phyloP scores from a whole-genome alignment of 2,888 invertebrate species.

The Ectropis crepuscularia region DNA sequence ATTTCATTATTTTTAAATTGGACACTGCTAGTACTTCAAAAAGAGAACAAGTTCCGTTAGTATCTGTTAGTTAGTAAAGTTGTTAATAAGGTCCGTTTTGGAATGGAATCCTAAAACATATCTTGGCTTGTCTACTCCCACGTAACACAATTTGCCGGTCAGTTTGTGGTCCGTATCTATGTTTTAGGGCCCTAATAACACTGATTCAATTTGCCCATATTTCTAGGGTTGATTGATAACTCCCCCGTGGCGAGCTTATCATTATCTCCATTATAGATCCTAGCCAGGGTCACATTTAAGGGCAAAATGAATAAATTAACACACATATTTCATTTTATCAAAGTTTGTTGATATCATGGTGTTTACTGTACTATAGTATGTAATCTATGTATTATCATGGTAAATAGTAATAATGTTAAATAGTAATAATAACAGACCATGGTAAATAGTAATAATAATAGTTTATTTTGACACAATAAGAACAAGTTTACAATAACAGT shows the following conservation, averaged over 20 bases:
- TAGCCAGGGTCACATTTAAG: constrained; percentile 9
- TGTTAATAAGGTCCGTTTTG: no score
- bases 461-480: no score
- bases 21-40: no score
- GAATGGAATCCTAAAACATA: not conserved
- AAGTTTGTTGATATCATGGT: not conserved
- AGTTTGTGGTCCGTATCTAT: constrained; percentile 27
- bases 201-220: constrained; percentile 34
- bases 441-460: no score
- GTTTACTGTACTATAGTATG: no score
- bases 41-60: no score
- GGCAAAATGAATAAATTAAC: not conserved
- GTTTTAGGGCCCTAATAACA: constrained; percentile 27
- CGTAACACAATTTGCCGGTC: constrained; percentile 22
- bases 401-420: no score
- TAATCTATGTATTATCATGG: no score
- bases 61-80: no score
- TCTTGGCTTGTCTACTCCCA: constrained; percentile 6
- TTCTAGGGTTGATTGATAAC: constrained; percentile 32
- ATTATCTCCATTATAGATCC: constrained; percentile 32
- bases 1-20: no score
- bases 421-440: no score
- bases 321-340: not conserved
- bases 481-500: no score
- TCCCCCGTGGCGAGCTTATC: constrained; percentile 29